phyloP scores from a whole-genome alignment of 2,113 vertebrate species.

The Paradoxurus hermaphroditus region DNA sequence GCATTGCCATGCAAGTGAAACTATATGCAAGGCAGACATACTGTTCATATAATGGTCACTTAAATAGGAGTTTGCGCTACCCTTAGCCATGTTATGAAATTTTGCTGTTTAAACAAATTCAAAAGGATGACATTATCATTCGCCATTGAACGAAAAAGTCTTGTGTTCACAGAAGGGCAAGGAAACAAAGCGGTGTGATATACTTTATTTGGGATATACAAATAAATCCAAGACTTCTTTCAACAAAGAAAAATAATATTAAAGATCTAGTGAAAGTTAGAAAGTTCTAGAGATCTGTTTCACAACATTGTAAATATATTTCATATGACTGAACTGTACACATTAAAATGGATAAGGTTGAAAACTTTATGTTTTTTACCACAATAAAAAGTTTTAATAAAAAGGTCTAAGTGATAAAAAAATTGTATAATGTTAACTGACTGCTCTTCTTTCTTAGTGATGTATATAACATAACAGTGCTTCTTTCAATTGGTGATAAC shows the following conservation, averaged over 20 bases:
- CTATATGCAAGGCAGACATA: neutral
- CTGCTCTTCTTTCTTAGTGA: neutral
- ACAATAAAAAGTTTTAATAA: neutral
- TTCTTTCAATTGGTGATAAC: neutral
- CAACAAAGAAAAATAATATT: neutral
- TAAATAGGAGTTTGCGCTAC: neutral
- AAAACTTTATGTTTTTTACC: neutral
- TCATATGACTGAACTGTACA: neutral
- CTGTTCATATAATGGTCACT: neutral
- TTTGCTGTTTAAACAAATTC: neutral
- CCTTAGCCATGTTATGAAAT: neutral
- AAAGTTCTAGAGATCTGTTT: neutral
- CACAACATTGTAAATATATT: neutral
- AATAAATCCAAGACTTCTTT: neutral
- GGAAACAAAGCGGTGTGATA: neutral
- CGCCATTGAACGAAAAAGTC: neutral
- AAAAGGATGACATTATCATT: neutral
- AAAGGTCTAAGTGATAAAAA: neutral
- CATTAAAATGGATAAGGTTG: neutral
- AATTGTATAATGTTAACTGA: neutral
- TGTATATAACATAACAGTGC: neutral
- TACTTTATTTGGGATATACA: too few species aligned
- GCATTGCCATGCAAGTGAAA: neutral
- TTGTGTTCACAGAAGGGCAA: neutral
- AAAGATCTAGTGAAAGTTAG: neutral